Conservation (phyloP, 2,888 invertebrate genomes). For the Holacanthella duospinosa region DNA sequence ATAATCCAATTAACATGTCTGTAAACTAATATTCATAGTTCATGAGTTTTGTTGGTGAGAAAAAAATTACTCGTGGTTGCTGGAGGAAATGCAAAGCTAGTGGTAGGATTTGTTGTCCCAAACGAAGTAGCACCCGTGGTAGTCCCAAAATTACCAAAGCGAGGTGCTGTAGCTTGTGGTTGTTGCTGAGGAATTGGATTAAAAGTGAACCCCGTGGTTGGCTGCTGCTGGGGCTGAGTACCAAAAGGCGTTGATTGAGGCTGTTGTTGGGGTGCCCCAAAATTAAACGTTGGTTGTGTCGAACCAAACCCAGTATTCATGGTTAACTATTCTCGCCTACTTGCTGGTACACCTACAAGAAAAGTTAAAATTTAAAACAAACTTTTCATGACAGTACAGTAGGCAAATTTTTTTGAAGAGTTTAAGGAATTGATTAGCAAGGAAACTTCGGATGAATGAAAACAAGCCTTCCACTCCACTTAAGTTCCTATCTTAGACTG, state of each 20-base stretch:
- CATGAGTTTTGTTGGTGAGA: no score
- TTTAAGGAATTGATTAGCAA: no score
- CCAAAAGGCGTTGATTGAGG: background rate
- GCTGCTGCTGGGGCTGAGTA: slow-evolving; percentile 9
- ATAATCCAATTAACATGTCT: no score
- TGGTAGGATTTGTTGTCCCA: background rate
- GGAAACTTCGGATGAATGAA: no score
- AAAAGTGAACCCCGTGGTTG: background rate
- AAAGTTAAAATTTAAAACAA: no score
- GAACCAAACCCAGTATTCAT: slow-evolving; percentile 40
- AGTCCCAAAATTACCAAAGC: slow-evolving; percentile 18
- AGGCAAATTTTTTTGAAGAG: no score
- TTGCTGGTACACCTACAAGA: no score
- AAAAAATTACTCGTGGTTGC: background rate
- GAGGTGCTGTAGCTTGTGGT: slow-evolving; percentile 3
- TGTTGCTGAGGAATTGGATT: background rate
- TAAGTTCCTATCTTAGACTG: no score
- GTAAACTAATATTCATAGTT: no score
- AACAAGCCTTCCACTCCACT: no score
- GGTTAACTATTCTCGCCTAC: background rate
- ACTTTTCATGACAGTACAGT: no score
- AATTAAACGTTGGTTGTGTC: slow-evolving; percentile 6
- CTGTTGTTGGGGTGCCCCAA: slow-evolving; percentile 6
- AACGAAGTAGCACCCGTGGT: slow-evolving; percentile 14
- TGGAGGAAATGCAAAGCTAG: background rate